Conservation (phyloP, 1,140 invertebrate species). For the Asbolus verrucosus region DNA sequence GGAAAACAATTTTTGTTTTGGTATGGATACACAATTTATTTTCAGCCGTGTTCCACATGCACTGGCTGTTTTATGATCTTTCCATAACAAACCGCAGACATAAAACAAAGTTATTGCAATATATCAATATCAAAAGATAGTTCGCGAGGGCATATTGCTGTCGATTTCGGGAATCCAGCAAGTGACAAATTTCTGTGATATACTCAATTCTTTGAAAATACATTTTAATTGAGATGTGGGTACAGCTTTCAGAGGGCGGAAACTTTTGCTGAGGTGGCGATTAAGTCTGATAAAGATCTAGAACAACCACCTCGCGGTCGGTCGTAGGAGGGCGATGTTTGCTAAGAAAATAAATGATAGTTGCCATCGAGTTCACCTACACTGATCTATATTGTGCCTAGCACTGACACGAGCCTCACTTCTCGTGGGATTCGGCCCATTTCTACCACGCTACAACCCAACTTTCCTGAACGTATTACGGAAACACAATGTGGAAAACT, state of each 20-base stretch:
- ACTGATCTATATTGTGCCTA: conserved; percentile 41
- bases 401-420: conserved; percentile 16
- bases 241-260: too few species aligned
- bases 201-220: too few species aligned
- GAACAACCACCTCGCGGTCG: too few species aligned
- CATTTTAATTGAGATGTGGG: too few species aligned
- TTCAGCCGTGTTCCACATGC: not conserved
- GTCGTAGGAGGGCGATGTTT: conserved; percentile 16
- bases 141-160: not conserved
- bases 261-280: too few species aligned
- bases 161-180: not conserved
- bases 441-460: conserved; percentile 24
- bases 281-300: conserved; percentile 33
- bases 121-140: not conserved
- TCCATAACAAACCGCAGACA: not conserved
- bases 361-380: conserved; percentile 38
- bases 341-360: conserved; percentile 35
- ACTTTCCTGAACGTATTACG: conserved; percentile 27
- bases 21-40: not conserved
- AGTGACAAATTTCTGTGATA: conserved; percentile 7
- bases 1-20: too few species aligned
- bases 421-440: conserved; percentile 36
- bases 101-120: conserved; percentile 6
- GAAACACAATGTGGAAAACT: conserved; percentile 29
- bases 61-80: not conserved